phyloP scores from a whole-genome alignment of 2,888 invertebrate genomes.

The Hypolimnas misippus region DNA sequence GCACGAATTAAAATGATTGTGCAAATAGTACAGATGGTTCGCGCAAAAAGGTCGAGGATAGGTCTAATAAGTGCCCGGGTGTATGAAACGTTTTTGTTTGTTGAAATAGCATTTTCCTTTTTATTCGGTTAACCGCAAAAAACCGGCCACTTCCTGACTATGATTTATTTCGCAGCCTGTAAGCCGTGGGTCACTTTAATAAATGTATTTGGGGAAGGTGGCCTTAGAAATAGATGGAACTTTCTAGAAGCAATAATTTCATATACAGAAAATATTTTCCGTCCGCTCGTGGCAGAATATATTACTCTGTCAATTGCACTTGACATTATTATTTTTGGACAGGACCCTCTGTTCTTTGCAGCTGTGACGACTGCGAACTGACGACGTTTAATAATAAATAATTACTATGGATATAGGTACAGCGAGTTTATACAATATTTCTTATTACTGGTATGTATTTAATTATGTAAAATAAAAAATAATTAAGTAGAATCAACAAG shows the following conservation, averaged over 20 bases:
- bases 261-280: conserved; percentile 51
- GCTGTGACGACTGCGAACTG: neutral
- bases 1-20: conserved; percentile 26
- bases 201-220: conserved; percentile 80
- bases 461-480: too few relatives aligned
- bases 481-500: too few relatives aligned
- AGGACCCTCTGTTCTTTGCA: conserved; percentile 10
- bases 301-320: conserved; percentile 39
- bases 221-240: conserved; percentile 70
- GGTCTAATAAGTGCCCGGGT: conserved; percentile 16
- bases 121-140: conserved; percentile 68
- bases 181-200: conserved; percentile 82
- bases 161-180: conserved; percentile 79
- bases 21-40: conserved; percentile 21
- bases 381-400: neutral
- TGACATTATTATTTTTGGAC: conserved; percentile 32
- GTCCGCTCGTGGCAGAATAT: conserved; percentile 21
- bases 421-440: neutral
- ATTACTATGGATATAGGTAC: neutral
- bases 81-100: conserved; percentile 31
- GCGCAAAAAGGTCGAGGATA: conserved; percentile 17
- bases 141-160: conserved; percentile 76
- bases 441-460: neutral
- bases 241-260: conserved; percentile 73
- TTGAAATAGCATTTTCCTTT: conserved; percentile 56